Percentiles rank a stretch among this genome's conserved stretches.
Evolutionary conservation across 2,888 invertebrate genomes (phyloP).

Genomic region (Netelia virgata): DNA sequence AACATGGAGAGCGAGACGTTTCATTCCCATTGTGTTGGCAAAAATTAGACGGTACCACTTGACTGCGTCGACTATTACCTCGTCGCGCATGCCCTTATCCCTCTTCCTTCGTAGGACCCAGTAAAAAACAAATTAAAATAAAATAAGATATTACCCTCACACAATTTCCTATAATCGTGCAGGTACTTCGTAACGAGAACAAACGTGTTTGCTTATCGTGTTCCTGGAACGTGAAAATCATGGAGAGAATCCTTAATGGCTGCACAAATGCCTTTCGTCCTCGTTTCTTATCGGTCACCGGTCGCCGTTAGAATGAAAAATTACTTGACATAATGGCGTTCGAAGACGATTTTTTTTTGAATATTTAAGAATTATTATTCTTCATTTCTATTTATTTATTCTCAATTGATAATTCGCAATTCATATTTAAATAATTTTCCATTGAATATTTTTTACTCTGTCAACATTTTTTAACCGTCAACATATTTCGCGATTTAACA

Average conservation of each 20-base stretch:
- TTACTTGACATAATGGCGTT: neutral
- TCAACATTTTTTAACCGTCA: no score
- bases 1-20: neutral
- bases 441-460: no score
- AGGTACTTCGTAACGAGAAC: conserved; percentile 55
- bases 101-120: neutral
- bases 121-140: neutral
- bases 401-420: no score
- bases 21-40: conserved; percentile 11
- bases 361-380: no score
- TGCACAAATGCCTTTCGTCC: neutral
- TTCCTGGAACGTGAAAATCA: conserved; percentile 28
- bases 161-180: conserved; percentile 50
- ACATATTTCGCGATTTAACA: no score
- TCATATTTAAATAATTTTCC: no score
- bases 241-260: conserved; percentile 42
- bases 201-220: conserved; percentile 58
- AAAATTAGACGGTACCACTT: conserved; percentile 36
- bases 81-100: conserved; percentile 44
- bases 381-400: no score
- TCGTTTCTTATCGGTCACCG: neutral
- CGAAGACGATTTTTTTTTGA: no score
- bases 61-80: conserved; percentile 21
- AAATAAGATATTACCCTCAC: conserved; percentile 6
- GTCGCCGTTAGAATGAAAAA: neutral